Percentiles rank a stretch among this genome's conserved stretches.
Conservation (phyloP, 2,797 vertebrate species). For the Silurus aristotelis region DNA sequence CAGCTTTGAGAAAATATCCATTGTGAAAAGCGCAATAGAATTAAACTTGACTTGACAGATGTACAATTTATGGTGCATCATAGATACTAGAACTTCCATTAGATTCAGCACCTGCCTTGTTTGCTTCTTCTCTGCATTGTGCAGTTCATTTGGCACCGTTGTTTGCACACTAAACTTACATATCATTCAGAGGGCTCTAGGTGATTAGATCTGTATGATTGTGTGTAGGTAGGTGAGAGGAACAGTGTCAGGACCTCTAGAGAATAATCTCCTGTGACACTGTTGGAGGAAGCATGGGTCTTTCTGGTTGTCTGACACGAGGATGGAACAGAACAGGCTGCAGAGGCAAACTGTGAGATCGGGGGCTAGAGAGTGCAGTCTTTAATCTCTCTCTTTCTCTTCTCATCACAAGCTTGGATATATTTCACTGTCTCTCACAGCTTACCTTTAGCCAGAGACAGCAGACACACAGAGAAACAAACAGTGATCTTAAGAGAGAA, state of each 20-base stretch:
- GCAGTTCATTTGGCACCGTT: conserved; percentile 10
- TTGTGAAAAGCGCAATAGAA: too few relatives aligned
- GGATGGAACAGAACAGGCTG: neutral
- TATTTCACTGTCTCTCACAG: conserved; percentile 11
- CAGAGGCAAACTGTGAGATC: neutral
- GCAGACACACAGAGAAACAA: conserved; percentile 36
- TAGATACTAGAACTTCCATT: conserved; percentile 6
- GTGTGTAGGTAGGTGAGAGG: conserved; percentile 5
- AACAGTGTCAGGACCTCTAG: neutral
- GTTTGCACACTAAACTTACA: conserved; percentile 14
- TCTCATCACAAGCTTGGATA: neutral
- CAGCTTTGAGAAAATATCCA: too few relatives aligned
- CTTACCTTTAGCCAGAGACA: neutral
- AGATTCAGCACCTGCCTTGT: conserved; percentile 11
- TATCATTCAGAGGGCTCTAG: neutral
- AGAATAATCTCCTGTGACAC: conserved; percentile 25
- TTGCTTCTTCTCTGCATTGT: conserved; percentile 13
- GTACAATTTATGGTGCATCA: neutral
- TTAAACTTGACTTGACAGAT: too few relatives aligned
- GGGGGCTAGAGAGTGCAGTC: neutral
- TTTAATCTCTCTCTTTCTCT: neutral
- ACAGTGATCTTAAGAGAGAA: neutral
- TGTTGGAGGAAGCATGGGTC: neutral
- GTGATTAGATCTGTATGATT: conserved; percentile 23
- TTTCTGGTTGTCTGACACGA: neutral